Evolutionary conservation across 2,888 invertebrate genomes (phyloP).

Genomic region (Ramazzottius varieornatus): DNA sequence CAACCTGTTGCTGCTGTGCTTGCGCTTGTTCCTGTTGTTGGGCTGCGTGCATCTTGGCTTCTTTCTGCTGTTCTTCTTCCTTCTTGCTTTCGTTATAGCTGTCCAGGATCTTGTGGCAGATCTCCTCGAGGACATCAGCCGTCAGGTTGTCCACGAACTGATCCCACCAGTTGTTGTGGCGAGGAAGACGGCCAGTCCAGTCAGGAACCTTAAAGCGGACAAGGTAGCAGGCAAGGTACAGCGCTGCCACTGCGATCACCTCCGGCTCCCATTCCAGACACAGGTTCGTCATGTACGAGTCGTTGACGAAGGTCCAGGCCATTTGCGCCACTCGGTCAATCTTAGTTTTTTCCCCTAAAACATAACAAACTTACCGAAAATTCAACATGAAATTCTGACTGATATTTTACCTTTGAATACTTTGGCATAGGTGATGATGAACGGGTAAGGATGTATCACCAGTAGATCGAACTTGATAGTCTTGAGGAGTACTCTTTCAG

Average conservation of each 20-base stretch:
- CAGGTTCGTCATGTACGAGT: constrained; percentile 60
- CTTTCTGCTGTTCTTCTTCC: neutral
- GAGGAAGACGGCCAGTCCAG: constrained; percentile 37
- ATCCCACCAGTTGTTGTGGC: neutral
- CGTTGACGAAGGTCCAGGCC: constrained; percentile 99
- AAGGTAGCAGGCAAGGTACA: constrained; percentile 82
- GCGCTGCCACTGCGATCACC: constrained; percentile 71
- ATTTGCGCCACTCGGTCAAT: constrained; percentile 89
- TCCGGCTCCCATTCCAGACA: constrained; percentile 97
- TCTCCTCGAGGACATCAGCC: neutral
- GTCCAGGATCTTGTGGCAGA: neutral
- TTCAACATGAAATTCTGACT: neutral
- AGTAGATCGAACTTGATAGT: constrained; percentile 95
- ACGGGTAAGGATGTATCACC: constrained; percentile 87
- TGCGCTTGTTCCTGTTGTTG: too few species aligned
- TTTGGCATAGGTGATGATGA: constrained; percentile 72
- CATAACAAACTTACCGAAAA: neutral
- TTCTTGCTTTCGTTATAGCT: neutral
- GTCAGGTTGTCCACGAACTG: neutral
- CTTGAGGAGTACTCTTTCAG: constrained; percentile 10
- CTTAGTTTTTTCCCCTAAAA: constrained; percentile 54
- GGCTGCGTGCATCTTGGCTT: neutral
- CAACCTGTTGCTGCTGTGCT: too few species aligned
- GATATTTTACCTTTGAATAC: constrained; percentile 40
- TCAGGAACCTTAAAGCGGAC: constrained; percentile 80